A percentile compares a stretch with the other conserved stretches of the same genome.
Evolutionary conservation across 2,113 vertebrate genomes (phyloP).

Genomic region (Clupea harengus): DNA sequence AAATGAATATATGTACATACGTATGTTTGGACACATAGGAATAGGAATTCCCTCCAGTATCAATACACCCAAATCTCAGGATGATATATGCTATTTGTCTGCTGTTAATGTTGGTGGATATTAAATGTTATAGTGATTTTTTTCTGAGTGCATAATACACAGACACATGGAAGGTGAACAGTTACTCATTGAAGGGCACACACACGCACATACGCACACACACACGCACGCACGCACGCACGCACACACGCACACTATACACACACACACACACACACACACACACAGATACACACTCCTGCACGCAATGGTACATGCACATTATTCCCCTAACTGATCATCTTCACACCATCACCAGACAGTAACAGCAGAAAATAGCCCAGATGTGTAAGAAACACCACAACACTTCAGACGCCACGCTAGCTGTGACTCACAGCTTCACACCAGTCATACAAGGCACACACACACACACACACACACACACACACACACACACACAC

Average conservation of each 20-base stretch:
- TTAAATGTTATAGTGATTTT: too few relatives aligned
- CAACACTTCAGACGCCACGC: slow-evolving; percentile 18
- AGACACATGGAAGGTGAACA: too few relatives aligned
- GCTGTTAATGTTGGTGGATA: too few relatives aligned
- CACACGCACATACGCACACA: background rate
- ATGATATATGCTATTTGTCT: too few relatives aligned
- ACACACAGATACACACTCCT: background rate
- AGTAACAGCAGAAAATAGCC: slow-evolving; percentile 35
- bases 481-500: background rate
- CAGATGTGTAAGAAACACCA: slow-evolving; percentile 33
- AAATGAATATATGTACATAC: background rate
- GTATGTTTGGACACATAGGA: background rate
- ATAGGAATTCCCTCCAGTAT: too few relatives aligned
- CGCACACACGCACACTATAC: background rate
- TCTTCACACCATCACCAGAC: slow-evolving; percentile 39
- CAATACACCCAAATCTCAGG: too few relatives aligned
- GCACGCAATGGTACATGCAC: slow-evolving; percentile 2
- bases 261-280: background rate
- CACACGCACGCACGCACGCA: background rate
- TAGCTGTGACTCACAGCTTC: slow-evolving; percentile 23
- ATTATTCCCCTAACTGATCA: slow-evolving; percentile 22
- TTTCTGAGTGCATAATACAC: too few relatives aligned
- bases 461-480: slow-evolving; percentile 19
- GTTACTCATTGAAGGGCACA: background rate
- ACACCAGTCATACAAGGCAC: background rate